Base-by-base conservation (phyloP, 2,797 vertebrate species). In the Smutsia temminckii region DNA sequence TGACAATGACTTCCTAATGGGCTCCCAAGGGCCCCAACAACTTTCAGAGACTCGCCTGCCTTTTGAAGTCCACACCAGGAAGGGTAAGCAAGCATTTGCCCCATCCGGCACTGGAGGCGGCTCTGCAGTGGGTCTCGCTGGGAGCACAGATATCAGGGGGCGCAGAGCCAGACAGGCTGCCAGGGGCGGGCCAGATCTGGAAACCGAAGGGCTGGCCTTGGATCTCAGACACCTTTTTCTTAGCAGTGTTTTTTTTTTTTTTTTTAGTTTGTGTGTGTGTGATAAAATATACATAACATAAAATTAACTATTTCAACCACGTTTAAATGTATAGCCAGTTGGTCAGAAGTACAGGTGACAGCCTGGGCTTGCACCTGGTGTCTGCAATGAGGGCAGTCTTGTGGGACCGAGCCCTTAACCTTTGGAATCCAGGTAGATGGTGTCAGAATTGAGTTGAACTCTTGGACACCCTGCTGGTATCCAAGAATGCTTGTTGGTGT, bases 21-120 rank as follows among this genome's bases (percentile, higher is more conserved):
- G 64, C 71, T 37, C 55, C 57, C 61, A 63, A 57, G 80, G 25
- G 59, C 51, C 6, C 5, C 0, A 49, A 25, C 9, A 1, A 7
- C 32, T 89, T 59, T 55, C 11, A 46, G 57, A 64, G 55, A 53
- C 34, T 32, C 71, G 53, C 6, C 32, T 46, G 21, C 14, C 29
- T 64, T 84, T 90, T 32, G 61, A 64, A 68, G 55, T n/a, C n/a
- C 18, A 49, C 12, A 27, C n/a, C 61, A 32, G 32, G 57, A 69
- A 55, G 49, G 11, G 18, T 16, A 27, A 2, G 25, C 32, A 17
- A 5, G 37, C 53, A 29, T 21, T 40, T 79, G 68, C 13, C 9
- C 32, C 1, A 0, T 5, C 6, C 27, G 14, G 14, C 25, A 0
- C 32, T 32, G 61, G 55, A 72, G 79, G 74, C 55, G 66, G 61